Evolutionary conservation across 2,888 invertebrate species (phyloP).

Genomic region (Macaria liturata): DNA sequence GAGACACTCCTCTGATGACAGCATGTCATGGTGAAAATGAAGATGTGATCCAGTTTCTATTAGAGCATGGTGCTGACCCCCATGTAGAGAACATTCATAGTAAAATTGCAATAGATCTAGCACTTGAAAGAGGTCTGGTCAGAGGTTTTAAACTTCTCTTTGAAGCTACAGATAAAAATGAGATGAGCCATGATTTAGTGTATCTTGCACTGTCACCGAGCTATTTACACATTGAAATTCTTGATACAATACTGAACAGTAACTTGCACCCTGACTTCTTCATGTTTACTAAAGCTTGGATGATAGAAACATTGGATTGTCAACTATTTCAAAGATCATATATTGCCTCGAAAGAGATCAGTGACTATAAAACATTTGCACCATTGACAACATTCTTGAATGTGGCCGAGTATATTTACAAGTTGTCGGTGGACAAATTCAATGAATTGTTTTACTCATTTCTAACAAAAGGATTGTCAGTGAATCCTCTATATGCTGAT

Average conservation of each 20-base stretch:
- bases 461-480: slow-evolving; percentile 65
- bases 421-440: slow-evolving; percentile 59
- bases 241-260: slow-evolving; percentile 62
- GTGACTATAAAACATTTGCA: slow-evolving; percentile 56
- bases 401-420: slow-evolving; percentile 72
- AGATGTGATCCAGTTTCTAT: slow-evolving; percentile 61
- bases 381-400: slow-evolving; percentile 69
- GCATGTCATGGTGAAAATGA: slow-evolving; percentile 59
- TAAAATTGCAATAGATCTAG: slow-evolving; percentile 63
- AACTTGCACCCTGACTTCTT: slow-evolving; percentile 71
- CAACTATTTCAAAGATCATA: slow-evolving; percentile 17
- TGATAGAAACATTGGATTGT: slow-evolving; percentile 1
- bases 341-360: slow-evolving; percentile 7
- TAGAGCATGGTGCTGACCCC: slow-evolving; percentile 68
- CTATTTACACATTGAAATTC: slow-evolving; percentile 67
- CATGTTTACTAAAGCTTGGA: slow-evolving; percentile 57
- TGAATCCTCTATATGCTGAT: slow-evolving; percentile 59
- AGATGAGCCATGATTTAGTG: slow-evolving; percentile 62
- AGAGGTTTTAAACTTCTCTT: slow-evolving; percentile 61
- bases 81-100: slow-evolving; percentile 58
- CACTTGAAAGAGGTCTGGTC: slow-evolving; percentile 57
- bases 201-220: slow-evolving; percentile 69
- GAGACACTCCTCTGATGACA: slow-evolving; percentile 65
- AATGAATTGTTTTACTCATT: slow-evolving; percentile 66
- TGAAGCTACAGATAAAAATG: slow-evolving; percentile 49